These are phyloP conservation scores for Proterorhinus semilunaris DNA, from an alignment of 2,113 vertebrate species.

Conservation along the genomic window DNA sequence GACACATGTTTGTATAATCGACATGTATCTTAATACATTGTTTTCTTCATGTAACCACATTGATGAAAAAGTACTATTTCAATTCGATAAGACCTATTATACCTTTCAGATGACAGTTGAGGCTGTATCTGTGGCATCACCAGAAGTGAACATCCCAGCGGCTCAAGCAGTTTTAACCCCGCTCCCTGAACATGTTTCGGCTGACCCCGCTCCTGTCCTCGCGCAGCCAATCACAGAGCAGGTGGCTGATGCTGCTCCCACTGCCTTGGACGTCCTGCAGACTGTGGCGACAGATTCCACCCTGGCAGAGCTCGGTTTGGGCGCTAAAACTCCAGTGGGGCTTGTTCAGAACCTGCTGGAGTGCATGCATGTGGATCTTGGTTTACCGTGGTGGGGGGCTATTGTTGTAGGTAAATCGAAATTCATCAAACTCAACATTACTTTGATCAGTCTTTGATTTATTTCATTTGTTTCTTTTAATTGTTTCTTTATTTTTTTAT, in stretches of 20 bases:
- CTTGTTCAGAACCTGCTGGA: conserved; percentile 85
- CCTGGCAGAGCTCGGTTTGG: conserved; percentile 82
- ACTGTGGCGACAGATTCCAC: conserved; percentile 68
- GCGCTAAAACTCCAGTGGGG: conserved; percentile 81
- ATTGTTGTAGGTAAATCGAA: conserved; percentile 80
- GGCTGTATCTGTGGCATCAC: conserved; percentile 4
- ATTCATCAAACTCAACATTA: too few species aligned
- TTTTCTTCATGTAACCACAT: too few species aligned
- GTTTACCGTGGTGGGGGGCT: conserved; percentile 91
- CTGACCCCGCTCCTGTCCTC: conserved; percentile 42
- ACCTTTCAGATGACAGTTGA: conserved; percentile 3
- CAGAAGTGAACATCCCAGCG: conserved; percentile 15
- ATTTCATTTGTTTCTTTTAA: background rate
- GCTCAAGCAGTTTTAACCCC: conserved; percentile 18
- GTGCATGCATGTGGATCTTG: conserved; percentile 80
- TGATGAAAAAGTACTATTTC: too few species aligned
- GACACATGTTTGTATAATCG: background rate
- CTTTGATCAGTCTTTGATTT: background rate
- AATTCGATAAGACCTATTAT: background rate
- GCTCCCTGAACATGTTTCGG: conserved; percentile 23
- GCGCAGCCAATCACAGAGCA: conserved; percentile 58
- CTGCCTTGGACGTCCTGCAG: conserved; percentile 67
- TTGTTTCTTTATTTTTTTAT: background rate
- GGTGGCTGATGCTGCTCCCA: conserved; percentile 61
- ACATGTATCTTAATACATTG: too few species aligned